These are phyloP conservation scores for Acanthosepion pharaonis DNA, from an alignment of 2,888 invertebrate species.

Conservation along the genomic window DNA sequence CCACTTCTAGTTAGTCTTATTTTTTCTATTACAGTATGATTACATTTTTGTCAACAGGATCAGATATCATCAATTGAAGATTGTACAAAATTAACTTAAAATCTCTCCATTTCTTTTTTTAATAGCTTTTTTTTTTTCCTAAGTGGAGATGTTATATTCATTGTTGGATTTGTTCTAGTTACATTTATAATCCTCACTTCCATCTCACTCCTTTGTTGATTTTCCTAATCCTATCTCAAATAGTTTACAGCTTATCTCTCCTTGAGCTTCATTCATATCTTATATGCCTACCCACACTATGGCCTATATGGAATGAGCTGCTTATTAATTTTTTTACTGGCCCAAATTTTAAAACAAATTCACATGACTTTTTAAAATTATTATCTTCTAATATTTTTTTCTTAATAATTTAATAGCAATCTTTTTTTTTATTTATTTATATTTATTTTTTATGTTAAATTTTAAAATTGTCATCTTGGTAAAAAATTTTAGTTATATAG, in stretches of 20 bases:
- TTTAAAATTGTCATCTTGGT: too few species aligned
- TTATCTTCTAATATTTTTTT: neutral
- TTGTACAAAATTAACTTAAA: neutral
- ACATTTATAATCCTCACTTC: neutral
- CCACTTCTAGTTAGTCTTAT: too few species aligned
- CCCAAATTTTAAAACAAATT: neutral
- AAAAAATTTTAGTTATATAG: too few species aligned
- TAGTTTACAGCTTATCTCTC: neutral
- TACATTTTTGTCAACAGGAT: too few species aligned
- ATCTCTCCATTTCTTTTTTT: neutral
- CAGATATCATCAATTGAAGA: neutral
- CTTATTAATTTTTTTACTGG: neutral
- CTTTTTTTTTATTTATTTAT: neutral
- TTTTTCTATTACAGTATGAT: too few species aligned
- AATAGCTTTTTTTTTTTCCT: neutral
- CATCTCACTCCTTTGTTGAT: neutral
- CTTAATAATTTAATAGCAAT: neutral
- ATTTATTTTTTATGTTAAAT: too few species aligned
- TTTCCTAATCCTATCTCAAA: neutral
- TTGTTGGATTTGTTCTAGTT: neutral
- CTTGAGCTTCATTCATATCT: neutral
- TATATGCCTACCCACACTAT: neutral
- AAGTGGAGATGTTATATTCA: neutral
- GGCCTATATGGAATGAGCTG: neutral
- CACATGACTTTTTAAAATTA: neutral